Conservation (phyloP, 2,888 invertebrate genomes). For the Phengaris alcon region DNA sequence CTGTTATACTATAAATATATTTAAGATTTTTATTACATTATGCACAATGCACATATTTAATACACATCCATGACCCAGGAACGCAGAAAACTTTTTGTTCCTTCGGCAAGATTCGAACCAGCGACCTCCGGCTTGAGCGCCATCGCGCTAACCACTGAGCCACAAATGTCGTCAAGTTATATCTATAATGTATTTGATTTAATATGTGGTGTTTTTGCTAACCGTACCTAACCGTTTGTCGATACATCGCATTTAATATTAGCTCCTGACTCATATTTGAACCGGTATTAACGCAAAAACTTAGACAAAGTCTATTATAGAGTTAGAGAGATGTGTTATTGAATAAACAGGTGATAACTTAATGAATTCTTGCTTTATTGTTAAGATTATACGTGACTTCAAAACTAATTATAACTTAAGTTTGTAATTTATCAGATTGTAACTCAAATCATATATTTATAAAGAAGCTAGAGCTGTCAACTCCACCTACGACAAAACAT, state of each 20-base stretch:
- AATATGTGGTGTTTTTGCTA: neutral
- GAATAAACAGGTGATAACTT: neutral
- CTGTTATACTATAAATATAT: too few relatives aligned
- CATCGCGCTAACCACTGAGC: too few relatives aligned
- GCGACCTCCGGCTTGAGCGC: too few relatives aligned
- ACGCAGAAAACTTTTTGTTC: too few relatives aligned
- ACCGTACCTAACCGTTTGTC: constrained; percentile 1
- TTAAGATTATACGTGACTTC: neutral
- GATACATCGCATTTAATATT: neutral
- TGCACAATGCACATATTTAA: too few relatives aligned
- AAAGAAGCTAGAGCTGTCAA: neutral
- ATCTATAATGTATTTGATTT: too few relatives aligned
- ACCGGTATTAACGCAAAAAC: constrained; percentile 14
- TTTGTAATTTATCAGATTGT: neutral
- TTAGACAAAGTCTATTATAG: constrained; percentile 2
- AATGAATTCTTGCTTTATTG: neutral
- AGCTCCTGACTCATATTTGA: constrained; percentile 8
- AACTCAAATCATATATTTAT: neutral
- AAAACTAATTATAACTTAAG: neutral
- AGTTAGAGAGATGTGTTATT: constrained; percentile 8
- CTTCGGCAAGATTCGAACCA: too few relatives aligned
- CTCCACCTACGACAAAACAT: too few relatives aligned
- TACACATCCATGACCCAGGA: too few relatives aligned
- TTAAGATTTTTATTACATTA: too few relatives aligned
- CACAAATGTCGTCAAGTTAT: too few relatives aligned